Evolutionary conservation across 2,888 invertebrate species (phyloP), one percentile per base, ranked within the genome.

Genomic region (Apoda limacodes): DNA sequence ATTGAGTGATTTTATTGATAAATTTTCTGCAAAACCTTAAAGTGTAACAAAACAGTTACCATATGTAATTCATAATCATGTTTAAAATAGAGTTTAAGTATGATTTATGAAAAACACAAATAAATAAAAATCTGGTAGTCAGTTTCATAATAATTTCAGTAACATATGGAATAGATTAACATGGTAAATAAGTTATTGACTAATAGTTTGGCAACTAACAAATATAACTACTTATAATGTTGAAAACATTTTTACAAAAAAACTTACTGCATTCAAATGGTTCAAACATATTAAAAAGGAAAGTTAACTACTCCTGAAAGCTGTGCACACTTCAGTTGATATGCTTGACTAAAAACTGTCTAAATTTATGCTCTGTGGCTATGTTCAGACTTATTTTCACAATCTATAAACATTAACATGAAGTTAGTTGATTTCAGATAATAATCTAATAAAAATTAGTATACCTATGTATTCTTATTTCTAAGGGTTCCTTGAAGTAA

Each of bases 261-360:
- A 19, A 55, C 74, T 70, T 46, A 75, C 75, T 60, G 50, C 69
- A 71, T 17, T 57, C 48, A 53, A 70, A 75, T 35, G 67, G 58
- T 7, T 17, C 17, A 5, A 5, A 17, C 17, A 17, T 39, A 40
- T 31, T 37, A 38, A 43, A 48, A 45, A 42, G 32, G 45, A 48
- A 50, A 39, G 28, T 20, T 29, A 37, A 46, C 45, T 45, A 40
- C 43, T 37, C 32, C 36, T 30, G 37, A 35, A 30, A 23, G 10
- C 11, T 43, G 45, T 42, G 17, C 17, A 17, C 5, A 17, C 5
- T 7, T 6, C 50, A 42, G 36, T 39, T 43, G 68, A 66, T 61
- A 60, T 52, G 55, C 60, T 66, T 60, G 52, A 63, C 68, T 71
- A 71, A 74, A 75, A 71, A 55, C 47, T 54, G 46, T 45, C 47